Conservation (phyloP, 2,888 invertebrate genomes). For the Steinernema carpocapsae region DNA sequence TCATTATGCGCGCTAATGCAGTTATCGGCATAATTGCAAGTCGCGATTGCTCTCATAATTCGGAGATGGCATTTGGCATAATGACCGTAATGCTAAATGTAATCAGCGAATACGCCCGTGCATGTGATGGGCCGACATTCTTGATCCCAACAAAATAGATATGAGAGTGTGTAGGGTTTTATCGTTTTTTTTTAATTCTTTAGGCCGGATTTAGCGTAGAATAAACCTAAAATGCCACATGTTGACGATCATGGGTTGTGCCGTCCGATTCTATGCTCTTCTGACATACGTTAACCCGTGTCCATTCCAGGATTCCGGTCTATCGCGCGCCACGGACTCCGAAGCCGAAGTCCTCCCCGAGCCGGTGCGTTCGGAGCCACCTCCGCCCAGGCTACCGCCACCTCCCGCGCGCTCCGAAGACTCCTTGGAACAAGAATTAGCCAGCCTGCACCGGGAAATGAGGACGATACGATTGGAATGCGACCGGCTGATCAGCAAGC, state of each 20-base stretch:
- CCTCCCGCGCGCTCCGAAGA: conserved; percentile 9
- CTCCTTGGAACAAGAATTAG: conserved; percentile 70
- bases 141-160: conserved; percentile 4
- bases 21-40: no score
- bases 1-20: no score
- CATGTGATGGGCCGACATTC: conserved; percentile 13
- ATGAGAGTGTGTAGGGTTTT: no score
- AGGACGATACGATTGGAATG: conserved; percentile 75
- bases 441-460: conserved; percentile 74
- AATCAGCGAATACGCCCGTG: no score
- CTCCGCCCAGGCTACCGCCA: neutral
- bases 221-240: no score
- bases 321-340: conserved; percentile 50
- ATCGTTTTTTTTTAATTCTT: no score
- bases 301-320: conserved; percentile 45
- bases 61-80: no score
- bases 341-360: conserved; percentile 41
- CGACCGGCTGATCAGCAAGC: conserved; percentile 69
- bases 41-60: no score
- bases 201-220: no score
- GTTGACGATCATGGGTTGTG: neutral
- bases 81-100: no score
- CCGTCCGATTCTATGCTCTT: neutral
- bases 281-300: neutral
- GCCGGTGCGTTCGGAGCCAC: neutral